Evolutionary conservation across 2,888 invertebrate species (phyloP), one percentile per base, ranked within the genome.

Genomic region (Ormyrus labotus): DNA sequence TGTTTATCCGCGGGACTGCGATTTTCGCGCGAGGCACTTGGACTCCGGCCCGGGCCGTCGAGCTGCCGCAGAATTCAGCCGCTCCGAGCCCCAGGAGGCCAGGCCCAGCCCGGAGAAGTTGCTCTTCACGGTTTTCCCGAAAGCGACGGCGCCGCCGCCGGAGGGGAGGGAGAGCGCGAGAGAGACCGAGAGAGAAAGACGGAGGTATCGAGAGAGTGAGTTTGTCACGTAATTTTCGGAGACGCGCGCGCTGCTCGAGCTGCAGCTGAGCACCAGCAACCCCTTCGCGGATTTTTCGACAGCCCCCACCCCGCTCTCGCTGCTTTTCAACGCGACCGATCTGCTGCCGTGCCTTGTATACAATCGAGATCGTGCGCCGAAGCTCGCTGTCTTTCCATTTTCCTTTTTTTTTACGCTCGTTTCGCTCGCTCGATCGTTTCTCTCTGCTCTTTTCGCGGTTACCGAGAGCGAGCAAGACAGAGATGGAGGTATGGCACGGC

Each of bases 181-280:
- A 34, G 34, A 19, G 47, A 63, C 9, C 7, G 47, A 45, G 63
- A 63, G 11, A 47, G 50, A 50, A 65, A 65, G 64, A 55, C 64
- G 19, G 63, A 67, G 67, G 34, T 34, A 61, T 63, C 69, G 51
- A 58, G 65, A 34, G 53, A 48, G n/a, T 58, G 19, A 88, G 85
- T 88, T 88, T 88, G 89, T 89, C 89, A 89, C 89, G 89, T 89
- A 89, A 89, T 89, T 89, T 88, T 88, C 87, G 85, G 84, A 80
- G 83, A 85, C 84, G 84, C 89, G 87, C 88, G 87, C 34, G 34
- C 34, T 2, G 4, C 34, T 34, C 34, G 34, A 34, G 87, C 86
- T 87, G 88, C 87, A 86, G 51, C 34, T 7, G 61, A 53, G 47
- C 10, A 58, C 45, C 7, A 53, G 69, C 57, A 65, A 72, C 71